Conservation (phyloP, 2,888 invertebrate genomes). For the Andrena bucephala region DNA sequence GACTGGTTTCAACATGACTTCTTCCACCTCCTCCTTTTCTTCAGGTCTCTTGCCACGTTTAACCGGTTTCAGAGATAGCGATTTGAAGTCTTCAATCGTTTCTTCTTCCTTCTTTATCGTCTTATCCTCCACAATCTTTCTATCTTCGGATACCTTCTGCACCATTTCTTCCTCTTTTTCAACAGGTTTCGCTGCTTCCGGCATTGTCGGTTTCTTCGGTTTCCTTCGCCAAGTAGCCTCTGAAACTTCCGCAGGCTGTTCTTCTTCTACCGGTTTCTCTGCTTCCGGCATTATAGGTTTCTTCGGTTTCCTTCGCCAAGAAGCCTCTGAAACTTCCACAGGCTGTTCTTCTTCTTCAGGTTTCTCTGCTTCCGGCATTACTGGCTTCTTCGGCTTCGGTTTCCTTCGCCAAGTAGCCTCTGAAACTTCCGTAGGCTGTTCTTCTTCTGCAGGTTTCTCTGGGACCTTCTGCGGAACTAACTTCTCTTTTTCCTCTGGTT, state of each 20-base stretch:
- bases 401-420: conserved; percentile 17
- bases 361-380: conserved; percentile 66
- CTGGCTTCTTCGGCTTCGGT: conserved; percentile 52
- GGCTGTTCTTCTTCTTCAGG: conserved; percentile 50
- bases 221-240: conserved; percentile 21
- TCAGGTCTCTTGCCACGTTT: conserved; percentile 41
- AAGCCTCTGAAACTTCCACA: conserved; percentile 62
- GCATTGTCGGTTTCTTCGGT: conserved; percentile 51
- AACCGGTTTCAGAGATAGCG: conserved; percentile 72
- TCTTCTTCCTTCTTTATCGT: conserved; percentile 61
- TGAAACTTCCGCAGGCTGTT: conserved; percentile 69
- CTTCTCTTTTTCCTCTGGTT: conserved; percentile 67
- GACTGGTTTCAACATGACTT: conserved; percentile 71
- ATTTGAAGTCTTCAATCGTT: conserved; percentile 68
- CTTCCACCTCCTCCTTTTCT: conserved; percentile 55
- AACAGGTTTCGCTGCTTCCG: conserved; percentile 65
- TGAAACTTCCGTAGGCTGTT: conserved; percentile 66
- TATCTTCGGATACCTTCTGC: conserved; percentile 54
- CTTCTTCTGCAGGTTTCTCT: conserved; percentile 30
- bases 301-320: conserved; percentile 51
- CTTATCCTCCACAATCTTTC: conserved; percentile 69
- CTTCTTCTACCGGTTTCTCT: conserved; percentile 65
- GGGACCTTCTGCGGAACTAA: conserved; percentile 56
- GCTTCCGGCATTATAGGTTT: conserved; percentile 59
- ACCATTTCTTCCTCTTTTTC: conserved; percentile 52